Evolutionary conservation across 1,140 invertebrate species (phyloP).

Genomic region (Argopecten irradians): DNA sequence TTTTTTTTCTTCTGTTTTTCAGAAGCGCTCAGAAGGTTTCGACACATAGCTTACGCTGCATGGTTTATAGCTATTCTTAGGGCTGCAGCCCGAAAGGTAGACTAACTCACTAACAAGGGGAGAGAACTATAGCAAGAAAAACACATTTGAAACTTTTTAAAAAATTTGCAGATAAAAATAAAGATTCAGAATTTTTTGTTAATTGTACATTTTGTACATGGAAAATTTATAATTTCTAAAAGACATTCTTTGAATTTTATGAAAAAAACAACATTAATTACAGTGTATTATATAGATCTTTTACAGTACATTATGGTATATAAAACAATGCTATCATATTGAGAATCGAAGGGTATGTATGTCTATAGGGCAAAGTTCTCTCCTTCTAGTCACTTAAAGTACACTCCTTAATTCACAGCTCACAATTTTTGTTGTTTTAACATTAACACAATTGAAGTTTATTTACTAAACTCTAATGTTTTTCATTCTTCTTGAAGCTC

Average conservation of each 20-base stretch:
- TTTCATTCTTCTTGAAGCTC: no score
- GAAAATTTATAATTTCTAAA: no score
- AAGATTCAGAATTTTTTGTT: background rate
- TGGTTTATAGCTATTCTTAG: constrained; percentile 67
- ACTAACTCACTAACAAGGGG: constrained; percentile 52
- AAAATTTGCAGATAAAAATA: background rate
- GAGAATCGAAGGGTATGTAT: background rate
- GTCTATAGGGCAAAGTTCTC: background rate
- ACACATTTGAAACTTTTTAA: background rate
- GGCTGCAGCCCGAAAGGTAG: constrained; percentile 65
- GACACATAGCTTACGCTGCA: constrained; percentile 63
- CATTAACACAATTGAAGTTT: background rate
- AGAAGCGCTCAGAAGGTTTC: constrained; percentile 61
- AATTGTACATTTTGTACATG: background rate
- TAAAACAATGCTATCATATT: background rate
- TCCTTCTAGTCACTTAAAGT: background rate
- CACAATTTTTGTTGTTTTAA: no score
- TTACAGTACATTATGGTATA: background rate
- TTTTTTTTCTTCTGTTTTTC: constrained; percentile 50
- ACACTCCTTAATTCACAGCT: background rate
- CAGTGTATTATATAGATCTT: background rate
- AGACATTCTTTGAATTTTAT: background rate
- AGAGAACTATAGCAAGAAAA: background rate
- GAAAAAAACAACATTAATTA: background rate
- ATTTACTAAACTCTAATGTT: no score